These are phyloP conservation scores for Thaumetopoea pityocampa DNA, from an alignment of 1,140 invertebrate species.

Conservation along the genomic window DNA sequence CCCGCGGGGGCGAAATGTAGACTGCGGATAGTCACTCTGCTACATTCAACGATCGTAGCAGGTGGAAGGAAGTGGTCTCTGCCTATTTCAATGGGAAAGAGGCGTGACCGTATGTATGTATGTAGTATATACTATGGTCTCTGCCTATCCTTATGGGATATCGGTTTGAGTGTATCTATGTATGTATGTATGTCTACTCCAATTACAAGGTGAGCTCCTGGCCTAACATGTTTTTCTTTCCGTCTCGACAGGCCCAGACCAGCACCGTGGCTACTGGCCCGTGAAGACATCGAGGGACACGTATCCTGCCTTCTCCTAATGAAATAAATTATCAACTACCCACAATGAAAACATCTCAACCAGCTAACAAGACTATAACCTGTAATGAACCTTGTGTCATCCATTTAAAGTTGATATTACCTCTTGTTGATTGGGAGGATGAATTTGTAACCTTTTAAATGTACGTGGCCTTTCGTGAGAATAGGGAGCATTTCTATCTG, in stretches of 20 bases:
- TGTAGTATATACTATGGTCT: too few species aligned
- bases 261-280: constrained; percentile 40
- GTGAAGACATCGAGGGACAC: constrained; percentile 62
- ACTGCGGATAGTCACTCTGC: too few species aligned
- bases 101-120: too few species aligned
- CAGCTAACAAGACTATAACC: not conserved
- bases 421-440: constrained; percentile 19
- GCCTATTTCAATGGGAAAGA: too few species aligned
- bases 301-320: constrained; percentile 65
- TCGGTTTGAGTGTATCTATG: too few species aligned
- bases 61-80: too few species aligned
- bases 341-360: constrained; percentile 23
- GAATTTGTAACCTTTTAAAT: constrained; percentile 25
- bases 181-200: not conserved
- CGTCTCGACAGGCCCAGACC: constrained; percentile 40
- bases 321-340: constrained; percentile 52
- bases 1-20: too few species aligned
- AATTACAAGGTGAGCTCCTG: constrained; percentile 11
- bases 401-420: constrained; percentile 8
- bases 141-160: too few species aligned
- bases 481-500: constrained; percentile 17
- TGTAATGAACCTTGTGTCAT: constrained; percentile 4
- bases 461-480: constrained; percentile 20
- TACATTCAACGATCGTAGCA: too few species aligned
- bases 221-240: constrained; percentile 44